Base-by-base conservation (phyloP, 2,797 vertebrate species). In the Uromys caudimaculatus region DNA sequence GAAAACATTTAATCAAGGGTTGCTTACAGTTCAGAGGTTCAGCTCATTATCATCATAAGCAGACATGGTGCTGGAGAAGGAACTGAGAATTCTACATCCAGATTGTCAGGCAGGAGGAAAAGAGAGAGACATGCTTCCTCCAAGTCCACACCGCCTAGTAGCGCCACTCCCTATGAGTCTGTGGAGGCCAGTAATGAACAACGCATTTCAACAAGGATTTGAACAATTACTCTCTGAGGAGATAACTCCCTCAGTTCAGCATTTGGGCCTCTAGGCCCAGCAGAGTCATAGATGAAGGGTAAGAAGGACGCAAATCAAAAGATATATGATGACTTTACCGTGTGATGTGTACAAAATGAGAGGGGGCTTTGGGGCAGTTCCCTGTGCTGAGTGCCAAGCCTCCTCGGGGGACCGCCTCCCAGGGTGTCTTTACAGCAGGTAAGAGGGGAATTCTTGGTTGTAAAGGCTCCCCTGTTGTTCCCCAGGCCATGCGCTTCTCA, bases 291-390 rank as follows among this genome's bases (percentile, higher is more conserved):
- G 23, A 27, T 14, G 1, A 24, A 89, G 86, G 17, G 58, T 54
- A 24, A 58, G 47, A 10, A 13, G 14, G 27, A 29, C 38, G 0
- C 1, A 14, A 78, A 81, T 78, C 73, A 58, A 64, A 54, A 24
- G 44, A 13, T 69, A 58, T 50, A 14, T 52, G 82, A 64, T 52
- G 38, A 83, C 4, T 92, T 92, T 87, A 69, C 4, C 84, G 19
- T 38, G 90, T 88, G 16, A 69, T 44, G 19, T 67, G 87, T 89
- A 13, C 81, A 95, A 95, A 96, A 95, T 4, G 19, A 64, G 89
- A 92, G 90, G 52, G 44, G n/a, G 21, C 62, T 4, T 67, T 24
- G 50, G 38, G 38, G 19, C 27, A 69, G 0, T 8, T 9, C 29
- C 21, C 32, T 75, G 12, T 93, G 52, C 27, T 23, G 44, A 89